These are phyloP conservation scores for Eurypyga helias DNA, from an alignment of 2,113 vertebrate genomes.

Conservation along the genomic window DNA sequence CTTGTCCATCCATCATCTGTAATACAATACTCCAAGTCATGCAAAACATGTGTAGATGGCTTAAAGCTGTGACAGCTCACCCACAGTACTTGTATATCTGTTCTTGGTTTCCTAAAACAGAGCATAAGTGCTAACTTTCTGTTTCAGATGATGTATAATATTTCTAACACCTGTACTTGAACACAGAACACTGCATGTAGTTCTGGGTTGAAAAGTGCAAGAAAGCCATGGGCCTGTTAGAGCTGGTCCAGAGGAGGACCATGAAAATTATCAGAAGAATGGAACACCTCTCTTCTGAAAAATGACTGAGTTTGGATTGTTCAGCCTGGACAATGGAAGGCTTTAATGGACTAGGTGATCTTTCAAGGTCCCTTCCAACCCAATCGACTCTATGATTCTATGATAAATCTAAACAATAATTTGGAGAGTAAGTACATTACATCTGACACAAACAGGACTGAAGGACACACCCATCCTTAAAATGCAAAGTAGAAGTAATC, in stretches of 20 bases:
- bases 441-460: background rate
- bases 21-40: background rate
- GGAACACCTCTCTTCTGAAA: background rate
- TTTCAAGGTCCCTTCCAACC: background rate
- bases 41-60: background rate
- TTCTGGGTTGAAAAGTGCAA: background rate
- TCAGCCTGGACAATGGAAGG: background rate
- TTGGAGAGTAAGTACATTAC: background rate
- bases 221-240: background rate
- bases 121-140: background rate
- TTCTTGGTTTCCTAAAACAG: background rate
- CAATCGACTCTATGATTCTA: background rate
- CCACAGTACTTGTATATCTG: background rate
- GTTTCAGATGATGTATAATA: background rate
- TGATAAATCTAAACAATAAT: background rate
- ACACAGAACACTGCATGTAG: background rate
- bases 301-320: rapidly evolving
- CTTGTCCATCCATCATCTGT: background rate
- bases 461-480: background rate
- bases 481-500: background rate
- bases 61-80: background rate
- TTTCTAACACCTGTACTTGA: background rate
- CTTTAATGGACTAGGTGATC: background rate
- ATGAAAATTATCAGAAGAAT: background rate
- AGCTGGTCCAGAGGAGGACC: background rate